Conservation (phyloP, 2,113 vertebrate genomes). For the Phalacrocorax carbo region DNA sequence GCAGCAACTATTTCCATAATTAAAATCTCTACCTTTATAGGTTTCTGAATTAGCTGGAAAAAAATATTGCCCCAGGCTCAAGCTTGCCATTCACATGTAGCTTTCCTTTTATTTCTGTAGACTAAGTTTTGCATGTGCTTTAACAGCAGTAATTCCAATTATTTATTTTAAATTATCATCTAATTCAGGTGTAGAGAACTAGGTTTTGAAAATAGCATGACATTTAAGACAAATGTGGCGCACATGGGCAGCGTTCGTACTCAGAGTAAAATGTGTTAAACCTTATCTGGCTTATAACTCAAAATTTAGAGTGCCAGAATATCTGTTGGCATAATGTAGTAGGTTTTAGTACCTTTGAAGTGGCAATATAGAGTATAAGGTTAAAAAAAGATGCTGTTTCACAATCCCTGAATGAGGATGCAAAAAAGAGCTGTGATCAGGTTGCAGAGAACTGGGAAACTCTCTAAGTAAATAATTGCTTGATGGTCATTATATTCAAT, state of each 20-base stretch:
- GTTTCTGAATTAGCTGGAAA: not conserved
- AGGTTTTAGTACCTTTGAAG: not conserved
- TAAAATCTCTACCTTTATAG: not conserved
- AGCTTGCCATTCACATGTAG: not conserved
- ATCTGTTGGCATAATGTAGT: not conserved
- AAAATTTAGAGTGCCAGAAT: not conserved
- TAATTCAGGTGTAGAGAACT: not conserved
- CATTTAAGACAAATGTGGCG: not conserved
- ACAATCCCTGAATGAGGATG: not conserved
- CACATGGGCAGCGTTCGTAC: not conserved
- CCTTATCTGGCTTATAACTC: not conserved
- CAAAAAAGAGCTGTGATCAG: not conserved
- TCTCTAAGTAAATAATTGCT: not conserved
- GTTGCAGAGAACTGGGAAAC: not conserved
- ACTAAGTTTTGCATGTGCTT: not conserved
- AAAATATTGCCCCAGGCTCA: not conserved
- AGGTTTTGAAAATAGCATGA: not conserved
- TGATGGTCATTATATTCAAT: not conserved
- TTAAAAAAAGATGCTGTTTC: not conserved
- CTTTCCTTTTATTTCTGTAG: not conserved
- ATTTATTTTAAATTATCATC: not conserved
- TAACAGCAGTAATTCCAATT: not conserved
- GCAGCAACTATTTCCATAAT: not conserved
- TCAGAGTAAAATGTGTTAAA: not conserved
- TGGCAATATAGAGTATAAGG: not conserved